phyloP scores from a whole-genome alignment of 2,888 invertebrate species.

The Dromius quadrimaculatus region DNA sequence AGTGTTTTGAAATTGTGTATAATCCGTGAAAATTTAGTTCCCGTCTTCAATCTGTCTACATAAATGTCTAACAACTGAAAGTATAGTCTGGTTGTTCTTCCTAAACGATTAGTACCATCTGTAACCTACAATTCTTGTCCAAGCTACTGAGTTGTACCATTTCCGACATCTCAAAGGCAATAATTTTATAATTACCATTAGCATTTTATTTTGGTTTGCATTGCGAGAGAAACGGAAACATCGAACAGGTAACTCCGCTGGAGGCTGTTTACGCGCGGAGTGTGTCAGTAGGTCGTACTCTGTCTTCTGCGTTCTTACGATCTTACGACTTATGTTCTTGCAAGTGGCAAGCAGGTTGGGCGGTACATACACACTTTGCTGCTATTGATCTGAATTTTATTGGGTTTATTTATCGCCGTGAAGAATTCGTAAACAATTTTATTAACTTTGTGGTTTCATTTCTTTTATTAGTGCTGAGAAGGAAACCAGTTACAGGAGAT shows the following conservation, averaged over 20 bases:
- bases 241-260: slow-evolving; percentile 13
- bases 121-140: slow-evolving; percentile 2
- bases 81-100: too few species aligned
- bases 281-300: slow-evolving; percentile 49
- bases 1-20: too few species aligned
- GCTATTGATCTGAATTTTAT: slow-evolving; percentile 35
- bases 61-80: neutral
- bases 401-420: slow-evolving; percentile 18
- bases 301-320: slow-evolving; percentile 14
- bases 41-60: neutral
- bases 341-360: slow-evolving; percentile 7
- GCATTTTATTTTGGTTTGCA: slow-evolving; percentile 25
- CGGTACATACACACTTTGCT: neutral
- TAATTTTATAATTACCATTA: slow-evolving; percentile 20
- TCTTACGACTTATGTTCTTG: too few species aligned
- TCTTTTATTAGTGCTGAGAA: neutral
- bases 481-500: neutral
- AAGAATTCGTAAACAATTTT: slow-evolving; percentile 36
- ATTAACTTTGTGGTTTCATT: slow-evolving; percentile 16
- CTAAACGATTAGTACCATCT: neutral
- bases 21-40: too few species aligned
- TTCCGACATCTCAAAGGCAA: neutral
- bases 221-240: slow-evolving; percentile 23
- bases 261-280: slow-evolving; percentile 47
- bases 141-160: neutral